These are phyloP conservation scores for Chouioia cunea DNA, from an alignment of 2,888 invertebrate genomes.

Conservation along the genomic window DNA sequence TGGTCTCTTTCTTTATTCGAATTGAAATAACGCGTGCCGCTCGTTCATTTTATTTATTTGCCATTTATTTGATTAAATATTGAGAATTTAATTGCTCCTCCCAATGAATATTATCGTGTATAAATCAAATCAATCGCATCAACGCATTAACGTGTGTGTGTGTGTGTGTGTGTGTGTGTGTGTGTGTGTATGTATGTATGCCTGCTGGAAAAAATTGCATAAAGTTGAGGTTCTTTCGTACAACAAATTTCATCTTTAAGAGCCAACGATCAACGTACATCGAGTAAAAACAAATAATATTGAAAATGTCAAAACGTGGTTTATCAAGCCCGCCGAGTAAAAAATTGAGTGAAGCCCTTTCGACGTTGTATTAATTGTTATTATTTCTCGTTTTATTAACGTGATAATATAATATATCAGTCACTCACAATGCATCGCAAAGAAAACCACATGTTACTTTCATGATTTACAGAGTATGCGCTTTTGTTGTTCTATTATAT, in stretches of 20 bases:
- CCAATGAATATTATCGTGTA: constrained; percentile 36
- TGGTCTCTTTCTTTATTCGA: neutral
- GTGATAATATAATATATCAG: constrained; percentile 32
- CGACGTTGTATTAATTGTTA: constrained; percentile 27
- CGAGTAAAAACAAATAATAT: constrained; percentile 44
- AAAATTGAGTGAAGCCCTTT: constrained; percentile 41
- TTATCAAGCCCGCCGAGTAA: constrained; percentile 39
- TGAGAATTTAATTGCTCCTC: constrained; percentile 35
- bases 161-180: too few species aligned
- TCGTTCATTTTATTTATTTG: constrained; percentile 8
- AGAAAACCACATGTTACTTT: constrained; percentile 43
- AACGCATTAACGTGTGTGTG: too few species aligned
- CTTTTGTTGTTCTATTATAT: constrained; percentile 41
- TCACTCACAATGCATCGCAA: constrained; percentile 39
- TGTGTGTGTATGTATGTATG: too few species aligned
- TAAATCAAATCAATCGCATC: constrained; percentile 33
- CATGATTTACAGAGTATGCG: constrained; percentile 47
- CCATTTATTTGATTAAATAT: constrained; percentile 39
- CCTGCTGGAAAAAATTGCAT: constrained; percentile 18
- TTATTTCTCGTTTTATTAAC: constrained; percentile 31
- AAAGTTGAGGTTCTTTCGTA: constrained; percentile 37
- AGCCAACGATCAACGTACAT: constrained; percentile 34
- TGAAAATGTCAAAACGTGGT: constrained; percentile 27
- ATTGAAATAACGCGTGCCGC: constrained; percentile 15
- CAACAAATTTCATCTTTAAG: constrained; percentile 27